These are phyloP conservation scores for Eupithecia centaureata DNA, from an alignment of 2,888 invertebrate genomes.

Conservation along the genomic window DNA sequence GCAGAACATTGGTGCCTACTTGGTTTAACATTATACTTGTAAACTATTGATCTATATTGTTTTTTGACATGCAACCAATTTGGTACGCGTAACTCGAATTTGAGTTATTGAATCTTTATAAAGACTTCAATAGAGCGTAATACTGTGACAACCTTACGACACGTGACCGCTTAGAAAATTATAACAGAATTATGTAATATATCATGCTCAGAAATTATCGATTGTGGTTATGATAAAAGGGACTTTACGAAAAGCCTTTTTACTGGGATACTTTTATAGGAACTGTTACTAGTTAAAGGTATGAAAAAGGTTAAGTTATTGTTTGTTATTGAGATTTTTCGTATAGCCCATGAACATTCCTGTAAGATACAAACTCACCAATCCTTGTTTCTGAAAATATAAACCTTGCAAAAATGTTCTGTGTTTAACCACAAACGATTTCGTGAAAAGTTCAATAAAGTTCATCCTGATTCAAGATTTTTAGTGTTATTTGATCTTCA, in stretches of 20 bases:
- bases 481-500: neutral
- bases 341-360: constrained; percentile 70
- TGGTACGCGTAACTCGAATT: too few species aligned
- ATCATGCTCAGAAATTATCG: constrained; percentile 42
- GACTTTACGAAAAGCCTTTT: constrained; percentile 66
- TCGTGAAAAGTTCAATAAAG: constrained; percentile 9
- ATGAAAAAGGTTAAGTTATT: neutral
- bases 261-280: neutral
- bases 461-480: constrained; percentile 7
- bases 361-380: constrained; percentile 79
- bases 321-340: constrained; percentile 58
- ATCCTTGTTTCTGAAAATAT: constrained; percentile 78
- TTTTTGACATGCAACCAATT: too few species aligned
- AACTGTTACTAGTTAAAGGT: neutral
- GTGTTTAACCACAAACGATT: constrained; percentile 62
- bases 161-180: constrained; percentile 6
- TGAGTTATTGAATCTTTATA: constrained; percentile 25
- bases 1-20: constrained; percentile 13
- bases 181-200: constrained; percentile 7
- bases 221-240: constrained; percentile 62
- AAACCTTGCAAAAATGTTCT: constrained; percentile 75
- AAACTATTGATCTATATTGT: too few species aligned
- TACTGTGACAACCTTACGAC: constrained; percentile 70
- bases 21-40: too few species aligned
- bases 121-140: constrained; percentile 29